Conservation (phyloP, 2,888 invertebrate species). For the Polyploca ridens region DNA sequence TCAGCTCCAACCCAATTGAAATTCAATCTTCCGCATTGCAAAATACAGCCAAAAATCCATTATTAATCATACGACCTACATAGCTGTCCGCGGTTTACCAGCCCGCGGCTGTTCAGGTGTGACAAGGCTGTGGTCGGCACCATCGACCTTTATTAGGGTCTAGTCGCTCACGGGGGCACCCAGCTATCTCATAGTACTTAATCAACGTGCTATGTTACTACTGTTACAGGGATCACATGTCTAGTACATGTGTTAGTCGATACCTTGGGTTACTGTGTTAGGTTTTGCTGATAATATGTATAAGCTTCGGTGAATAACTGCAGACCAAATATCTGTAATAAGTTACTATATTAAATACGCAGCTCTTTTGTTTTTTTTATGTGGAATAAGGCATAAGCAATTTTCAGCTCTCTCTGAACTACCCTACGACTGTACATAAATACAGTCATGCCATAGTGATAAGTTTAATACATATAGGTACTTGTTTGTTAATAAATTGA, state of each 20-base stretch:
- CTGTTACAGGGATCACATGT: conserved; percentile 28
- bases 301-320: too few relatives aligned
- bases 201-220: conserved; percentile 30
- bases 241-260: not conserved
- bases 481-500: too few relatives aligned
- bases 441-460: too few relatives aligned
- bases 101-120: conserved; percentile 50
- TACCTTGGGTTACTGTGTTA: not conserved
- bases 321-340: too few relatives aligned
- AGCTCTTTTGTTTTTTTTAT: too few relatives aligned
- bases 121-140: conserved; percentile 71
- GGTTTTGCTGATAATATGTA: not conserved
- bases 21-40: too few relatives aligned
- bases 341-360: too few relatives aligned
- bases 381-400: too few relatives aligned
- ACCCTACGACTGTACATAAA: too few relatives aligned
- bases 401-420: too few relatives aligned
- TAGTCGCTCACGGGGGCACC: conserved; percentile 54
- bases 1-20: too few relatives aligned
- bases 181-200: conserved; percentile 28
- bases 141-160: conserved; percentile 65
- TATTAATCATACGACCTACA: conserved; percentile 45
- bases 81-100: conserved; percentile 50
- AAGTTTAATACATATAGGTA: too few relatives aligned
- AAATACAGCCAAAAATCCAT: not conserved